Evolutionary conservation across 2,113 vertebrate genomes (phyloP).

Genomic region (Microtus montanus): DNA sequence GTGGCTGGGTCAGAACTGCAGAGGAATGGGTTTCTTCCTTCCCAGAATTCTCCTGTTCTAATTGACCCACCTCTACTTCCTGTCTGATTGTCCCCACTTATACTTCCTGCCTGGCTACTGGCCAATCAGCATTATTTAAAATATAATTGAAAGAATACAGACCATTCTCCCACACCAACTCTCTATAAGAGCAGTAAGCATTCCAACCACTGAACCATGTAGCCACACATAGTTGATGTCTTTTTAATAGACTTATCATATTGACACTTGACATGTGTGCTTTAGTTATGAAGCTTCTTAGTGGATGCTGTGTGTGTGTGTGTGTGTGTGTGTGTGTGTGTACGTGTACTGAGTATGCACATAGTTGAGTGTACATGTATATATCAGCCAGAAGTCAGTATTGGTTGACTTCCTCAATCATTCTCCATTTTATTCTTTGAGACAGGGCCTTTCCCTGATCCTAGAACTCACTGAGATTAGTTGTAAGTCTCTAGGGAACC

Average conservation of each 20-base stretch:
- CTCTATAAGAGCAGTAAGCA: neutral
- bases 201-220: neutral
- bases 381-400: too few species aligned
- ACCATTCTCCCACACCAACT: too few species aligned
- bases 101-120: too few species aligned
- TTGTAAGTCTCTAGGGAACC: neutral
- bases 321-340: neutral
- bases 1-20: too few species aligned
- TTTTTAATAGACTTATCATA: neutral
- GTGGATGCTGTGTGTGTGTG: neutral
- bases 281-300: neutral
- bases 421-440: neutral
- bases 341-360: neutral
- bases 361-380: neutral
- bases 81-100: too few species aligned
- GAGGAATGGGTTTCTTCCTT: too few species aligned
- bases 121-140: too few species aligned
- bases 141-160: too few species aligned
- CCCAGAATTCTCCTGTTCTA: too few species aligned
- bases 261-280: neutral
- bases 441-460: neutral
- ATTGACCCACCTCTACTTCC: too few species aligned
- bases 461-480: neutral
- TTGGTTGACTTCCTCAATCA: neutral
- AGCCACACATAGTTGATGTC: neutral